Evolutionary conservation across 2,888 invertebrate species (phyloP).

Genomic region (Leptothorax acervorum): DNA sequence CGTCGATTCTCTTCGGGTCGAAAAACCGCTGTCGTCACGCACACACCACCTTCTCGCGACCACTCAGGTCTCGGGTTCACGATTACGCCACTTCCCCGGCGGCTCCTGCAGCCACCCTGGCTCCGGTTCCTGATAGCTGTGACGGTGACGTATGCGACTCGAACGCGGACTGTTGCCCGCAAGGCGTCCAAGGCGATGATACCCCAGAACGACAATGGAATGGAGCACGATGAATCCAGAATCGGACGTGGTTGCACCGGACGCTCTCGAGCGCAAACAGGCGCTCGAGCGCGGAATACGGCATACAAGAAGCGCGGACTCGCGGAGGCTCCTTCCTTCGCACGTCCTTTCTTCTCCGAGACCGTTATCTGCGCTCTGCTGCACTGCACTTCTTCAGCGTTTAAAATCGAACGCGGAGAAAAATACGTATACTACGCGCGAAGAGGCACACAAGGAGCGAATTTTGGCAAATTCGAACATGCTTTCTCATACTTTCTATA

Average conservation of each 20-base stretch:
- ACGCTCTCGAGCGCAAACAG: slow-evolving; percentile 34
- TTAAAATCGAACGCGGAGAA: not conserved
- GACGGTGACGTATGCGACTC: not conserved
- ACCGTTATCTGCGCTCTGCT: not conserved
- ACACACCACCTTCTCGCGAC: slow-evolving; percentile 5
- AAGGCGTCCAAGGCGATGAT: not conserved
- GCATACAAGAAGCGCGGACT: not conserved
- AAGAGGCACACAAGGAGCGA: too few species aligned
- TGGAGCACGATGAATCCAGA: not conserved
- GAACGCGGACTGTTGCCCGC: not conserved
- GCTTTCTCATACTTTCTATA: too few species aligned
- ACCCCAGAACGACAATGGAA: not conserved
- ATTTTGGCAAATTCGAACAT: too few species aligned
- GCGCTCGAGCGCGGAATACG: not conserved
- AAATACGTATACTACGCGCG: too few species aligned
- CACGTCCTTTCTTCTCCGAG: not conserved
- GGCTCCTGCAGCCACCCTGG: too few species aligned
- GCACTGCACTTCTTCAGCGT: not conserved
- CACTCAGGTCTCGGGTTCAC: not conserved
- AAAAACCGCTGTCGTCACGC: slow-evolving; percentile 18
- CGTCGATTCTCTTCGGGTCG: slow-evolving; percentile 21
- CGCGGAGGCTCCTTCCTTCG: not conserved
- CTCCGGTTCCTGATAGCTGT: not conserved
- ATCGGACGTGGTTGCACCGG: not conserved
- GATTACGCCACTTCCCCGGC: not conserved